phyloP scores from a whole-genome alignment of 2,797 vertebrate genomes.

The Mustela erminea region DNA sequence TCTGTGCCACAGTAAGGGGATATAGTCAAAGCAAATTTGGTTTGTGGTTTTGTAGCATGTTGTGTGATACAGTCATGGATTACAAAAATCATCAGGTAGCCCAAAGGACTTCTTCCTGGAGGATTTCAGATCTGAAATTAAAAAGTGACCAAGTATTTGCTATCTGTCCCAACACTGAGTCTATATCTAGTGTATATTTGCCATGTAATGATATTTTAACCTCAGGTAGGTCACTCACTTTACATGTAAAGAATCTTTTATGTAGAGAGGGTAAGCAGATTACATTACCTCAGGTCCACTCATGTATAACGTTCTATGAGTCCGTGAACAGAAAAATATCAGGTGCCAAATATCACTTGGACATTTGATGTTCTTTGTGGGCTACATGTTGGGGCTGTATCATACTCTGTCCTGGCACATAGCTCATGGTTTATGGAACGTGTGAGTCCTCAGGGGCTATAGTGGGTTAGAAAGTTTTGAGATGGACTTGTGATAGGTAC shows the following conservation, averaged over 20 bases:
- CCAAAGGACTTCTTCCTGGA: neutral
- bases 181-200: neutral
- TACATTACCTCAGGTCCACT: neutral
- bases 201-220: neutral
- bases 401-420: neutral
- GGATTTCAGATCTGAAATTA: slow-evolving; percentile 18
- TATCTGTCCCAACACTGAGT: neutral
- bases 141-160: slow-evolving; percentile 19
- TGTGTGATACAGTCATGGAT: neutral
- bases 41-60: neutral
- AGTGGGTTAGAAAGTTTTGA: neutral
- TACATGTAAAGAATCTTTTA: neutral
- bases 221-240: neutral
- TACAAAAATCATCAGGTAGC: neutral
- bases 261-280: neutral
- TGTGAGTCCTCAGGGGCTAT: neutral
- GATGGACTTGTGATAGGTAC: neutral
- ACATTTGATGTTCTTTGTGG: neutral
- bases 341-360: neutral
- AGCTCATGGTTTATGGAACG: neutral
- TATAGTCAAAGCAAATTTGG: slow-evolving; percentile 49
- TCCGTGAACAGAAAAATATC: neutral
- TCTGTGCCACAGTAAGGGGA: slow-evolving; percentile 60
- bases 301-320: neutral
- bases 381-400: neutral